phyloP scores from a whole-genome alignment of 2,888 invertebrate genomes.

The Malachius bipustulatus region DNA sequence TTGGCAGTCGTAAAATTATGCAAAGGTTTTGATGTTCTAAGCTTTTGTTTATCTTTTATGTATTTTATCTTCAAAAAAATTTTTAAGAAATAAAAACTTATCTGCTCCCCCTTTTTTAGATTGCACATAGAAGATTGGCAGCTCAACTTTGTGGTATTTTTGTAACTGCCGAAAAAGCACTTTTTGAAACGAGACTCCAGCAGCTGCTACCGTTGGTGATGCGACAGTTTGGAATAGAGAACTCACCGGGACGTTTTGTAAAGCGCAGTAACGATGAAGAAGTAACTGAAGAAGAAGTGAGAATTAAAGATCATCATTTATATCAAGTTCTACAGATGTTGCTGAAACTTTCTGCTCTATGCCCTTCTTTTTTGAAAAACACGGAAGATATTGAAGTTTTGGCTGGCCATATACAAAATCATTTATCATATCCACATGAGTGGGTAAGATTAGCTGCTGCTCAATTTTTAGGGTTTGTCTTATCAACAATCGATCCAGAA shows the following conservation, averaged over 20 bases:
- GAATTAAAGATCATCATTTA: constrained; percentile 58
- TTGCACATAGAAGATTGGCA: constrained; percentile 59
- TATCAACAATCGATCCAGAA: constrained; percentile 50
- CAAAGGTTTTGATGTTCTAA: too few relatives aligned
- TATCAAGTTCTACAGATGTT: constrained; percentile 63
- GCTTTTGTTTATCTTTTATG: too few relatives aligned
- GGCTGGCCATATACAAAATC: constrained; percentile 53
- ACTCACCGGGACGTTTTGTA: constrained; percentile 47
- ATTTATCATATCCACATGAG: constrained; percentile 69
- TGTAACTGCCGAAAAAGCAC: constrained; percentile 58
- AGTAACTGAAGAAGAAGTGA: constrained; percentile 44
- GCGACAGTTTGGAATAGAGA: constrained; percentile 29
- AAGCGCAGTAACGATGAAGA: constrained; percentile 36
- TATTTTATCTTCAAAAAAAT: too few relatives aligned
- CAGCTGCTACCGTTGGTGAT: constrained; percentile 47
- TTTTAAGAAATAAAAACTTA: too few relatives aligned
- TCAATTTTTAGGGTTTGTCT: constrained; percentile 62
- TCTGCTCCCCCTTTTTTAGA: constrained; percentile 37
- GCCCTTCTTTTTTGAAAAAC: constrained; percentile 46
- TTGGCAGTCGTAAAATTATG: too few relatives aligned
- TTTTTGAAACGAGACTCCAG: constrained; percentile 55
- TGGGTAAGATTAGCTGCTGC: constrained; percentile 75
- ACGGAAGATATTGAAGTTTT: constrained; percentile 45
- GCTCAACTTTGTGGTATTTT: constrained; percentile 72
- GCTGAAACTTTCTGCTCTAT: constrained; percentile 53